phyloP scores from a whole-genome alignment of 2,113 vertebrate genomes.

The Perognathus longimembris region DNA sequence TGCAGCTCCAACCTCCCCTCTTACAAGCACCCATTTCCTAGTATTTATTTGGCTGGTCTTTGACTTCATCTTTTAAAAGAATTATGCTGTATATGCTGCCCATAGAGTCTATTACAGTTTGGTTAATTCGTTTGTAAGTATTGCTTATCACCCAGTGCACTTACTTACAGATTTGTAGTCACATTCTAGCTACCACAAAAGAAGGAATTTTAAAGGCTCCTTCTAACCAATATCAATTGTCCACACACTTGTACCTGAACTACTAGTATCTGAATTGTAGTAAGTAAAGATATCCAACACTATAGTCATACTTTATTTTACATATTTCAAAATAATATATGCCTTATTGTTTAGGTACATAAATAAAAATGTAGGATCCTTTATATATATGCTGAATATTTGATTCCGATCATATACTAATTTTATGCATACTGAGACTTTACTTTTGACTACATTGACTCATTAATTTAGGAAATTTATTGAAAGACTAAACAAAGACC shows the following conservation, averaged over 20 bases:
- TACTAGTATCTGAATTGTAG: not conserved
- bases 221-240: not conserved
- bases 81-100: too few species aligned
- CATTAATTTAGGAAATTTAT: not conserved
- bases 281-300: not conserved
- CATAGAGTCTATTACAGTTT: too few species aligned
- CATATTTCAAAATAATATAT: not conserved
- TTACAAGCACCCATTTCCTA: too few species aligned
- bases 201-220: not conserved
- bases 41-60: too few species aligned
- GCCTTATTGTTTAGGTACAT: not conserved
- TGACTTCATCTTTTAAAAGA: too few species aligned
- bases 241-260: not conserved
- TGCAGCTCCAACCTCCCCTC: too few species aligned
- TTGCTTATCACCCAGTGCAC: too few species aligned
- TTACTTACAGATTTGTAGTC: too few species aligned
- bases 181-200: too few species aligned
- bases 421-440: not conserved
- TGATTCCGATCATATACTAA: not conserved
- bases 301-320: not conserved
- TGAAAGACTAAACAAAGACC: not conserved
- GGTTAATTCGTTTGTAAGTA: too few species aligned
- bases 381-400: not conserved
- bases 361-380: not conserved
- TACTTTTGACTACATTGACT: not conserved